Evolutionary conservation across 2,113 vertebrate genomes (phyloP), one percentile per base, ranked within the genome.

Genomic region (Austrofundulus limnaeus): DNA sequence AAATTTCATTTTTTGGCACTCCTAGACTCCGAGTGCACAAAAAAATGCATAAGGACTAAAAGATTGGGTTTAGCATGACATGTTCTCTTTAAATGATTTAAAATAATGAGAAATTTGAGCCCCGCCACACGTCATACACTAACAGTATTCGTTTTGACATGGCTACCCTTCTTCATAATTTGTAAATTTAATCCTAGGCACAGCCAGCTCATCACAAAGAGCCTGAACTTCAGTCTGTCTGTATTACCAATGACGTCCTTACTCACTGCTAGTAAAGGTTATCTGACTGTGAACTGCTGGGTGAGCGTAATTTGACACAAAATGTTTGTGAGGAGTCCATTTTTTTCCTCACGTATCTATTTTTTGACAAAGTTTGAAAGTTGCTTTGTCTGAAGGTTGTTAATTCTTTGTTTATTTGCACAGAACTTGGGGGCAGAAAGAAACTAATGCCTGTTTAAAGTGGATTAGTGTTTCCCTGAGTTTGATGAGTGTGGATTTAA

Each of bases 371-470:
- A 74, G 20, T 39, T 48, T 60, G 20, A 57, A 21, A 48, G 46
- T 61, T 25, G 54, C 54, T 68, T 58, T 13, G 60, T 14, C 31
- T 39, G 47, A 42, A 42, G 13, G 31, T 53, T 45, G 23, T 71
- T 70, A 51, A 70, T 66, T 75, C 47, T 34, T 69, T 15, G 25
- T 56, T 63, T 60, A 37, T 55, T 57, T 74, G 20, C 45, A 61
- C 48, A 20, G 7, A 61, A 61, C 52, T 38, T 38, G 41, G 2
- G 16, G 43, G 42, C 52, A 48, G 45, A 64, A 63, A 70, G 17
- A 60, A 21, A 20, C 34, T 75, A 70, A 82, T 80, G 54, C 63
- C 24, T 51, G 25, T 72, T 58, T 48, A 70, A 67, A 70, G n/a
- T 52, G 72, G 52, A 82, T 78, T 75, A 61, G 39, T 46, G 41